A percentile compares a stretch with the other conserved stretches of the same genome.
phyloP scores from a whole-genome alignment of 2,113 vertebrate species.

The Myiozetetes cayanensis region DNA sequence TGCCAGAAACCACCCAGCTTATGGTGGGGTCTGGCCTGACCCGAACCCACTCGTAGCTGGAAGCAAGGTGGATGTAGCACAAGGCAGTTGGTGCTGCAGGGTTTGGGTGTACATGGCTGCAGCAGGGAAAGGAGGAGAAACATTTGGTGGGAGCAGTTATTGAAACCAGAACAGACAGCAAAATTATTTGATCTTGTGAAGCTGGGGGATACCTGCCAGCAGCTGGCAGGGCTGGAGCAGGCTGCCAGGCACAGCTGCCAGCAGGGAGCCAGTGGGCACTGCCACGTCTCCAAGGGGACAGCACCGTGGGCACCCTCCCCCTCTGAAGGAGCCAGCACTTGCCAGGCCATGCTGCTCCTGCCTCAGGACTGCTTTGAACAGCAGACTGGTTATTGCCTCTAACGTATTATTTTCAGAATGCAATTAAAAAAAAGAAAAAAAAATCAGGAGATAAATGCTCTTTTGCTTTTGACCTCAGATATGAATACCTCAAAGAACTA shows the following conservation, averaged over 20 bases:
- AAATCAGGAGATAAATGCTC: background rate
- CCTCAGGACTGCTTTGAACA: background rate
- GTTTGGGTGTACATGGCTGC: rapidly evolving
- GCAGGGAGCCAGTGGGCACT: background rate
- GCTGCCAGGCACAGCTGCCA: background rate
- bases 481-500: background rate
- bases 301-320: rapidly evolving
- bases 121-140: background rate
- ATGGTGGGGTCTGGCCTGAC: background rate
- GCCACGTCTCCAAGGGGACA: rapidly evolving
- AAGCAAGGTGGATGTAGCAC: background rate
- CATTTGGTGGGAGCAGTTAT: background rate
- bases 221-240: background rate
- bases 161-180: background rate
- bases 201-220: background rate
- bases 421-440: background rate
- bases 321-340: background rate
- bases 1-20: background rate
- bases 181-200: background rate
- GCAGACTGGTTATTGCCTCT: background rate
- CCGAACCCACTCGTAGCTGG: background rate
- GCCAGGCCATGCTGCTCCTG: background rate
- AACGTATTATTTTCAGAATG: background rate
- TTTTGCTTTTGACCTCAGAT: background rate
- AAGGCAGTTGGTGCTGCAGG: background rate